Evolutionary conservation across 1,140 invertebrate species (phyloP).

Genomic region (Paraescarpia echinospica): DNA sequence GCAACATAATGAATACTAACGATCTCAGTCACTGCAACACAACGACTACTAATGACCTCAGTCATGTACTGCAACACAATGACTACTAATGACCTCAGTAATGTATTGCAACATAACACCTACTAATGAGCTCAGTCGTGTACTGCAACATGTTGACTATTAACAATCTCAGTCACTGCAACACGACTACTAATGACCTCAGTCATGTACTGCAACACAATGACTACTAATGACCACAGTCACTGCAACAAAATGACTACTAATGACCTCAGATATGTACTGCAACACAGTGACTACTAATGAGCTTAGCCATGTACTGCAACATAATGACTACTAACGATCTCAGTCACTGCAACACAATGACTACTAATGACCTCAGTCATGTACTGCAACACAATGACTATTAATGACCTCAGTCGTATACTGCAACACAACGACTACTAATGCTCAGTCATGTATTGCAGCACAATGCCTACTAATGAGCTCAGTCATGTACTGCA

Average conservation of each 20-base stretch:
- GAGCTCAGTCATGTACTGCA: not conserved
- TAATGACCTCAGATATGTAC: conserved; percentile 42
- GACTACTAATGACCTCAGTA: not conserved
- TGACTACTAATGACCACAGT: too few species aligned
- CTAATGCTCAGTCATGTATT: conserved; percentile 61
- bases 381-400: too few species aligned
- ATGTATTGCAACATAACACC: not conserved
- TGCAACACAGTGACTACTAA: conserved; percentile 39
- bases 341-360: too few species aligned
- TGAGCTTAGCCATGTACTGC: conserved; percentile 60
- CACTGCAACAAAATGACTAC: too few species aligned
- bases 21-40: not conserved
- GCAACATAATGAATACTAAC: not conserved
- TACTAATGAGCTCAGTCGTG: not conserved
- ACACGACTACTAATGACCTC: too few species aligned
- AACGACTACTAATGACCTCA: conserved; percentile 55
- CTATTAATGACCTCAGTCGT: conserved; percentile 23
- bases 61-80: conserved; percentile 54
- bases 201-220: too few species aligned
- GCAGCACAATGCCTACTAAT: conserved; percentile 16
- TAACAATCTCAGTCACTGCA: too few species aligned
- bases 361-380: too few species aligned
- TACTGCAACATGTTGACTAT: too few species aligned
- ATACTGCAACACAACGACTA: conserved; percentile 34
- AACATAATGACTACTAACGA: too few species aligned